These are phyloP conservation scores for Tridacna crocea DNA, from an alignment of 2,888 invertebrate genomes.

Conservation along the genomic window DNA sequence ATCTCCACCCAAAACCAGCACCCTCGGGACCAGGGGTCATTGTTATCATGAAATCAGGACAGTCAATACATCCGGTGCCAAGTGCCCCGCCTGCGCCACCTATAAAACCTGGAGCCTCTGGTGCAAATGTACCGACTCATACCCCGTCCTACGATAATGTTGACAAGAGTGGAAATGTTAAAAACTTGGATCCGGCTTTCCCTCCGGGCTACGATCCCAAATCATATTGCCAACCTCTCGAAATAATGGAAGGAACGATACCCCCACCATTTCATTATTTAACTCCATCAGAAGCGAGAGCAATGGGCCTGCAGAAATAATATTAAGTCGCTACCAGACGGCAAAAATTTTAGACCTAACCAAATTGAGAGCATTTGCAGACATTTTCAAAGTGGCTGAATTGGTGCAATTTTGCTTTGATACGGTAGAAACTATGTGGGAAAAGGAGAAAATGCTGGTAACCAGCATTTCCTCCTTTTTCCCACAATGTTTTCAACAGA, in stretches of 20 bases:
- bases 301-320: background rate
- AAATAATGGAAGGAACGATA: background rate
- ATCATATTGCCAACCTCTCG: background rate
- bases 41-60: constrained; percentile 3
- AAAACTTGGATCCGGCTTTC: background rate
- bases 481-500: no score
- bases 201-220: constrained; percentile 20
- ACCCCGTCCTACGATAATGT: background rate
- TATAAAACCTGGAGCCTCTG: background rate
- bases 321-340: no score
- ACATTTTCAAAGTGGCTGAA: no score
- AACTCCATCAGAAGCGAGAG: constrained; percentile 4
- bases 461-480: no score
- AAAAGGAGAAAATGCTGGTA: no score
- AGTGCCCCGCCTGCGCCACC: background rate
- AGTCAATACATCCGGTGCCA: background rate
- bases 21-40: constrained; percentile 20
- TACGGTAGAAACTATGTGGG: no score
- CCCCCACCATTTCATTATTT: constrained; percentile 2
- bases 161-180: background rate
- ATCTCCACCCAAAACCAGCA: background rate
- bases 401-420: no score
- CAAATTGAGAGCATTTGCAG: no score
- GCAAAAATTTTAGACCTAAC: no score
- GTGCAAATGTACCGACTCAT: background rate